Conservation (phyloP, 2,113 vertebrate genomes). For the Gorsachius goisagi region DNA sequence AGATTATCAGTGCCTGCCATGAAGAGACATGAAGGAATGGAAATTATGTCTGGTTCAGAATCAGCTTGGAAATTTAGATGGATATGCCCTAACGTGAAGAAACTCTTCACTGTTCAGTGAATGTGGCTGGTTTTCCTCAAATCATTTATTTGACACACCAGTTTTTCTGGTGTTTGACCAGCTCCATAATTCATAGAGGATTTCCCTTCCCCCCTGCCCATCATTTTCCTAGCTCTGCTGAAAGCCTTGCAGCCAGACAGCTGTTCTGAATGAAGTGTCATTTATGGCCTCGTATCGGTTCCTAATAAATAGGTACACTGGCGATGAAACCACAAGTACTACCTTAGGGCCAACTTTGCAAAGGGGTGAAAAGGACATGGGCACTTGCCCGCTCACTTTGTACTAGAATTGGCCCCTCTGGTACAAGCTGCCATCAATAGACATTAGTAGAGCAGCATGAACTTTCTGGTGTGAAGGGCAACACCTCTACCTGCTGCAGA, state of each 20-base stretch:
- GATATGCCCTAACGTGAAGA: slow-evolving; percentile 8
- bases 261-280: slow-evolving; percentile 12
- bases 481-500: background rate
- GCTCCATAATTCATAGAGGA: slow-evolving; percentile 24
- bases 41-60: slow-evolving; percentile 42
- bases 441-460: background rate
- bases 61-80: slow-evolving; percentile 42
- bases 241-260: slow-evolving; percentile 28
- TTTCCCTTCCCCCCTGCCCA: background rate
- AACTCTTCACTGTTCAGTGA: slow-evolving; percentile 36
- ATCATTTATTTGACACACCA: slow-evolving; percentile 39
- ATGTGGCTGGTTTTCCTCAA: slow-evolving; percentile 18
- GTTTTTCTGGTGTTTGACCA: slow-evolving; percentile 37
- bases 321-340: background rate
- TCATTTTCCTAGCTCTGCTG: slow-evolving; percentile 17
- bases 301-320: background rate
- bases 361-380: background rate
- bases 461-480: slow-evolving; percentile 10
- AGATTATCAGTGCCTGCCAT: slow-evolving; percentile 47
- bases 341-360: background rate
- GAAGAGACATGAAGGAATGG: slow-evolving; percentile 43
- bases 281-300: background rate
- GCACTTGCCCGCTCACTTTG: background rate
- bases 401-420: background rate
- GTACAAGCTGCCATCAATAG: background rate